Evolutionary conservation across 2,797 vertebrate species (phyloP).

Genomic region (Carduelis carduelis): DNA sequence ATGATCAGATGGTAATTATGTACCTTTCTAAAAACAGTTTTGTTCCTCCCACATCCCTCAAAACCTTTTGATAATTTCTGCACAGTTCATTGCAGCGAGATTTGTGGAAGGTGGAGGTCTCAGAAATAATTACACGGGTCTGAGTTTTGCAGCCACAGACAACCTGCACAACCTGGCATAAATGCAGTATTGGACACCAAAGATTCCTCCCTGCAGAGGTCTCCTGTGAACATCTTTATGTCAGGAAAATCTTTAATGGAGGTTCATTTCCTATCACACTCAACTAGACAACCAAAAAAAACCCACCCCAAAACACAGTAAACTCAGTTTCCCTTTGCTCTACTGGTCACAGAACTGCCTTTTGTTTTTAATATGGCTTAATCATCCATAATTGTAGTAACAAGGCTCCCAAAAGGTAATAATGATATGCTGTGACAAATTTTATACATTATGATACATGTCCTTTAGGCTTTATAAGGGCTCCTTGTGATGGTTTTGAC

Average conservation of each 20-base stretch:
- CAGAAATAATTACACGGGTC: not conserved
- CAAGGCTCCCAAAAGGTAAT: conserved; percentile 39
- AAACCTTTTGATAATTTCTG: not conserved
- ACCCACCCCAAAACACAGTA: fast-evolving
- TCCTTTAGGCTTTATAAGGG: conserved; percentile 40
- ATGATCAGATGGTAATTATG: not conserved
- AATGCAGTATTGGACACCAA: not conserved
- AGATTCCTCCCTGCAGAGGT: not conserved
- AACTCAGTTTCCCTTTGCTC: not conserved
- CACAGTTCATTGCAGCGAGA: not conserved
- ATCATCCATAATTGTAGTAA: conserved; percentile 3
- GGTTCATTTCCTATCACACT: not conserved
- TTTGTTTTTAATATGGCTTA: not conserved
- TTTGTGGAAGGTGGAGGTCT: not conserved
- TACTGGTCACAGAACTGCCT: not conserved
- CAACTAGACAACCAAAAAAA: not conserved
- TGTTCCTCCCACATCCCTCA: not conserved
- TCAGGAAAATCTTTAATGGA: not conserved
- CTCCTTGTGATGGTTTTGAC: conserved; percentile 36
- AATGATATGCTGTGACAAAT: conserved; percentile 41
- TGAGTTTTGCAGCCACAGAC: not conserved
- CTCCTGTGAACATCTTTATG: not conserved
- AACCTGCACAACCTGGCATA: not conserved
- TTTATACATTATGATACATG: conserved; percentile 34
- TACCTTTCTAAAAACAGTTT: not conserved